Evolutionary conservation across 2,113 vertebrate genomes (phyloP).

Genomic region (Laticauda laticaudata): DNA sequence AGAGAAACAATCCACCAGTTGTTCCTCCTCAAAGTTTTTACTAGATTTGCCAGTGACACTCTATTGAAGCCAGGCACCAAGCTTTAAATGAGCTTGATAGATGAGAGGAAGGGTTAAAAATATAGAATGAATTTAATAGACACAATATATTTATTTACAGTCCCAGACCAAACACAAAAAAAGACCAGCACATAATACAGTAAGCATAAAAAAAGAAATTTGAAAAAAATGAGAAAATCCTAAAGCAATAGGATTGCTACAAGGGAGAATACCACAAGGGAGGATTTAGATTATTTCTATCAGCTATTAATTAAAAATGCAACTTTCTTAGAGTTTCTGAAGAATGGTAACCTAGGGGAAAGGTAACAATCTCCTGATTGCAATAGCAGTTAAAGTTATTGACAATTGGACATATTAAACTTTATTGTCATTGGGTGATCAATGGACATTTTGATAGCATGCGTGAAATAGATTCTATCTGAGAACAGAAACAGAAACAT

Average conservation of each 20-base stretch:
- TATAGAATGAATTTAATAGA: background rate
- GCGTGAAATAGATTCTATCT: background rate
- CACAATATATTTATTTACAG: background rate
- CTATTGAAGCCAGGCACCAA: background rate
- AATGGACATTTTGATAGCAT: background rate
- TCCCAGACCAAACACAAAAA: background rate
- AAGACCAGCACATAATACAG: background rate
- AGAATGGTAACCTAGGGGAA: background rate
- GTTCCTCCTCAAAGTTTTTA: background rate
- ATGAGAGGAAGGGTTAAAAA: background rate
- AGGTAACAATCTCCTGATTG: background rate
- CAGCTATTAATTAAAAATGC: background rate
- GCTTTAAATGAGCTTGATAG: background rate
- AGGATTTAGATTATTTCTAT: background rate
- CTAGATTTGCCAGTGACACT: background rate
- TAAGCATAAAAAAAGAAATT: background rate
- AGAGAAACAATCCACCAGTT: background rate
- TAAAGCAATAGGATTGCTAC: too few species aligned
- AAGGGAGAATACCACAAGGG: too few species aligned
- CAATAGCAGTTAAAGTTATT: background rate
- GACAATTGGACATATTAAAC: background rate
- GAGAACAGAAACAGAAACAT: background rate
- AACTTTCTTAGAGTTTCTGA: background rate
- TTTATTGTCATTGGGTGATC: background rate
- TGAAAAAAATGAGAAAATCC: background rate